Evolutionary conservation across 2,888 invertebrate genomes (phyloP).

Genomic region (Agapostemon virescens): DNA sequence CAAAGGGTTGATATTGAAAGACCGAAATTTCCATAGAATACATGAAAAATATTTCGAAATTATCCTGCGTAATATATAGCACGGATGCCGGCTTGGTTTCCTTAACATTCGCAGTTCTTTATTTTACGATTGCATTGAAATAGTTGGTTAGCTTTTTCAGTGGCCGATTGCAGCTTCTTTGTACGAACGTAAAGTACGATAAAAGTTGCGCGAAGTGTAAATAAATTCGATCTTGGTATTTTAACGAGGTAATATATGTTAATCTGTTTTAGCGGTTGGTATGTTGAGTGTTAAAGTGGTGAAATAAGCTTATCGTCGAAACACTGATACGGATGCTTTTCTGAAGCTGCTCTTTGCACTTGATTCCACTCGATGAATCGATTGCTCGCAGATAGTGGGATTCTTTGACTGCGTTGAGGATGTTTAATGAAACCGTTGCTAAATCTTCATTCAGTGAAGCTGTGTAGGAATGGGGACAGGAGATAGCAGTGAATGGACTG

Average conservation of each 20-base stretch:
- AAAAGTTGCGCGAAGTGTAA: background rate
- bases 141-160: no score
- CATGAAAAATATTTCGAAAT: no score
- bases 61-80: no score
- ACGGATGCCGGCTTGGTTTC: no score
- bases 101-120: no score
- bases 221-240: no score
- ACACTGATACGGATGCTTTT: background rate
- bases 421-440: constrained; percentile 25
- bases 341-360: background rate
- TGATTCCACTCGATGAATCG: background rate
- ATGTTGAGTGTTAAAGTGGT: background rate
- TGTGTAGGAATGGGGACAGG: constrained; percentile 12
- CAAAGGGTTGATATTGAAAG: no score
- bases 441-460: constrained; percentile 29
- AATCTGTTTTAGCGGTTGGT: background rate
- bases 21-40: no score
- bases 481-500: constrained; percentile 30
- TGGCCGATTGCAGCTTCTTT: no score
- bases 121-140: no score
- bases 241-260: background rate
- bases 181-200: no score
- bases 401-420: background rate
- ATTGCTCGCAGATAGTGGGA: constrained; percentile 5
- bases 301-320: background rate